Evolutionary conservation across 2,113 vertebrate species (phyloP), one percentile per base, ranked within the genome.

Genomic region (Sphaerodactylus townsendi): DNA sequence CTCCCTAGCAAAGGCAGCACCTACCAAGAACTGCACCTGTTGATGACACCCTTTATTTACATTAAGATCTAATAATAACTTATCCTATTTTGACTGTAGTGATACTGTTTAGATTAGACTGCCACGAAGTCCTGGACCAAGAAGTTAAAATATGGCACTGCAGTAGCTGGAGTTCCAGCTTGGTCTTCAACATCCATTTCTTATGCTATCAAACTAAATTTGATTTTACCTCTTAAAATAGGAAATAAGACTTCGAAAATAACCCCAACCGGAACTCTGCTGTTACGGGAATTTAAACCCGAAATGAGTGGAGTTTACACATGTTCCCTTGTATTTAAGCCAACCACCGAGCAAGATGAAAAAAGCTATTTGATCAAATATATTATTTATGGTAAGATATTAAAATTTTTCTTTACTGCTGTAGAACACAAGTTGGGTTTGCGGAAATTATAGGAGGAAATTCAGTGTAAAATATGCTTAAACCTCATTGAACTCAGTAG

Each of bases 241-340:
- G 95, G 88, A 91, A 94, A 94, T 50, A 88, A 37, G 83, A 91
- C 83, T 41, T 53, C 90, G 66, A 82, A 93, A 72, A 56, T 94
- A 68, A 93, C 93, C 66, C 82, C 92, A 79, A 91, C 91, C 17
- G 95, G 93, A 86, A 95, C 93, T 79, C 91, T 94, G 35, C 21
- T 93, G 73, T 85, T 94, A 69, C 90, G 81, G 87, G 80, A 89
- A 59, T 95, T 96, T 25, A 85, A 89, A 82, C 86, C 91, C 65
- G 0, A 48, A 1, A 83, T 95, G 81, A 95, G 87, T 78, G 81
- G 89, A 64, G 25, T 94, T 72, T 95, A 92, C 11, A 87, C 81
- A 1, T 95, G 93, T 83, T 90, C 71, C 28, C 86, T 94, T 2
- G 82, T 91, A 84, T 95, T 93, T 86, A 95, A 93, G 66, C 81